phyloP scores from a whole-genome alignment of 2,113 vertebrate genomes.

The Nothoprocta perdicaria region DNA sequence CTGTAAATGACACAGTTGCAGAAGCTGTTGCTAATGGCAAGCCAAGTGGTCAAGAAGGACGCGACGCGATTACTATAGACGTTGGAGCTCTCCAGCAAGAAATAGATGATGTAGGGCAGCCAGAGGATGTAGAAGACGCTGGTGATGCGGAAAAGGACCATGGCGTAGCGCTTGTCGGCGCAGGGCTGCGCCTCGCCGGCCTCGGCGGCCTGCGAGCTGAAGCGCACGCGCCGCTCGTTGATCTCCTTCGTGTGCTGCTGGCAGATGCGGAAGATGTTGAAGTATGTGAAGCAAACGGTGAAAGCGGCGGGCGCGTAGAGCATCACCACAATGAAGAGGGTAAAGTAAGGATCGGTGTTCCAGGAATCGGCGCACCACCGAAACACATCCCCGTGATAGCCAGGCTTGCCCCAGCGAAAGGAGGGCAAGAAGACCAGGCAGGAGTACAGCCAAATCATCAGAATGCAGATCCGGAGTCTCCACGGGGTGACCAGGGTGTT shows the following conservation, averaged over 20 bases:
- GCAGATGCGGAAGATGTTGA: slow-evolving; percentile 98
- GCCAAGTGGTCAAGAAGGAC: slow-evolving; percentile 97
- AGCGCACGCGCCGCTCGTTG: slow-evolving; percentile 91
- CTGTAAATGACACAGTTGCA: slow-evolving; percentile 99
- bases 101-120: slow-evolving; percentile 98
- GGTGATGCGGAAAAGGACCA: slow-evolving; percentile 96
- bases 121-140: slow-evolving; percentile 98
- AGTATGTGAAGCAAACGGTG: slow-evolving; percentile 96
- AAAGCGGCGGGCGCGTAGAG: slow-evolving; percentile 93
- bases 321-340: slow-evolving; percentile 91
- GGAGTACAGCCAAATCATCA: slow-evolving; percentile 95
- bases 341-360: slow-evolving; percentile 89
- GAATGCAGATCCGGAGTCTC: slow-evolving; percentile 91
- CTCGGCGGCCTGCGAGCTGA: slow-evolving; percentile 85
- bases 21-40: slow-evolving; percentile 99
- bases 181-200: slow-evolving; percentile 81
- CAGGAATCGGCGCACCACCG: slow-evolving; percentile 90
- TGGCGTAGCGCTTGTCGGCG: slow-evolving; percentile 93
- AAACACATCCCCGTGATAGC: slow-evolving; percentile 96
- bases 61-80: slow-evolving; percentile 86
- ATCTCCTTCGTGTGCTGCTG: slow-evolving; percentile 96
- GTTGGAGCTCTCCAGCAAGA: slow-evolving; percentile 92
- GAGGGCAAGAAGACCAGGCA: slow-evolving; percentile 94
- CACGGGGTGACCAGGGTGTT: slow-evolving; percentile 91
- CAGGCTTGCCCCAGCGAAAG: slow-evolving; percentile 96